Conservation (phyloP, 2,113 vertebrate genomes). For the Cyphomyrus discorhynchus region DNA sequence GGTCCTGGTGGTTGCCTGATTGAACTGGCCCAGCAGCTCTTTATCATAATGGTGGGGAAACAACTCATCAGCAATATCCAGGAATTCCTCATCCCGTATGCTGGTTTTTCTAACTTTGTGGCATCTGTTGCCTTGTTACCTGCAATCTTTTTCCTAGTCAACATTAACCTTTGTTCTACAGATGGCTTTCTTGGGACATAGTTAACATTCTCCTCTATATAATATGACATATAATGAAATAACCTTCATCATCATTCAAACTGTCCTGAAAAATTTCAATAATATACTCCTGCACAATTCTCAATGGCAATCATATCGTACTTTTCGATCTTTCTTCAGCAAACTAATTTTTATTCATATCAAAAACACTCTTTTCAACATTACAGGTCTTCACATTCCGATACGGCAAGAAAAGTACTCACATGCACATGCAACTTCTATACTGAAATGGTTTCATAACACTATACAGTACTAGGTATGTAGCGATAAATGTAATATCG, state of each 20-base stretch:
- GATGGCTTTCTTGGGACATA: background rate
- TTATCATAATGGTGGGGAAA: slow-evolving; percentile 73
- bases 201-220: background rate
- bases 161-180: background rate
- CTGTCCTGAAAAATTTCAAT: background rate
- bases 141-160: background rate
- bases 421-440: background rate
- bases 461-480: background rate
- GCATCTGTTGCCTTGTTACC: background rate
- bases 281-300: background rate
- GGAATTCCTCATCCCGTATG: slow-evolving; percentile 67
- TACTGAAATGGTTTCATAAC: background rate
- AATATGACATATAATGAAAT: background rate
- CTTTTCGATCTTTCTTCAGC: background rate
- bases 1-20: slow-evolving; percentile 66
- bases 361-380: background rate
- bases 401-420: background rate
- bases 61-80: slow-evolving; percentile 68
- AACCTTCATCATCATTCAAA: background rate
- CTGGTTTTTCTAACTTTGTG: slow-evolving; percentile 13
- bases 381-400: background rate
- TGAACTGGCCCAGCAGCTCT: slow-evolving; percentile 68
- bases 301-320: background rate
- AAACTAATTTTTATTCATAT: background rate
- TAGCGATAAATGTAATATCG: too few species aligned